Percentiles rank a stretch among this genome's conserved stretches.
Conservation (phyloP, 2,888 invertebrate genomes). For the Calliopum simillimum region DNA sequence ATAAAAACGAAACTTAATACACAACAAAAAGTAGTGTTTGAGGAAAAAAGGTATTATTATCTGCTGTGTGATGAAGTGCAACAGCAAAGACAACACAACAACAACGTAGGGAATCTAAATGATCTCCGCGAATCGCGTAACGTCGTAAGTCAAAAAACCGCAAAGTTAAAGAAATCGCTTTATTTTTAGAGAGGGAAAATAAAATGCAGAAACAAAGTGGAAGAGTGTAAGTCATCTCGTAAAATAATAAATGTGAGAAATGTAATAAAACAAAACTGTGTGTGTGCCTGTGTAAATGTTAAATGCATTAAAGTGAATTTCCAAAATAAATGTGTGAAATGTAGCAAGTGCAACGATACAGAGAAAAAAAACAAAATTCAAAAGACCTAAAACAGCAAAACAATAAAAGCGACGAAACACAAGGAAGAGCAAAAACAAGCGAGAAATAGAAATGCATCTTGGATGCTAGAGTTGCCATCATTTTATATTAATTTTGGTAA, state of each 20-base stretch:
- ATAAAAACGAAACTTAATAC: too few species aligned
- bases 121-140: neutral
- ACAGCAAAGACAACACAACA: neutral
- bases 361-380: neutral
- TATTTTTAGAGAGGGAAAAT: conserved; percentile 6
- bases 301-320: neutral
- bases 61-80: neutral
- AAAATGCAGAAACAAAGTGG: neutral
- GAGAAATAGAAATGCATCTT: neutral
- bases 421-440: neutral
- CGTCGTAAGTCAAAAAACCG: neutral
- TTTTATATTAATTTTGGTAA: too few species aligned
- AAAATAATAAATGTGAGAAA: neutral
- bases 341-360: conserved; percentile 19
- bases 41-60: neutral
- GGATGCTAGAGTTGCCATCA: neutral
- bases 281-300: neutral
- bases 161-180: conserved; percentile 13
- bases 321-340: conserved; percentile 23
- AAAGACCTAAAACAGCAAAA: neutral
- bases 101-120: neutral
- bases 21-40: too few species aligned
- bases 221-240: neutral
- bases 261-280: neutral
- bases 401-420: neutral